Conservation (phyloP, 2,888 invertebrate species). For the Cordilura impudica region DNA sequence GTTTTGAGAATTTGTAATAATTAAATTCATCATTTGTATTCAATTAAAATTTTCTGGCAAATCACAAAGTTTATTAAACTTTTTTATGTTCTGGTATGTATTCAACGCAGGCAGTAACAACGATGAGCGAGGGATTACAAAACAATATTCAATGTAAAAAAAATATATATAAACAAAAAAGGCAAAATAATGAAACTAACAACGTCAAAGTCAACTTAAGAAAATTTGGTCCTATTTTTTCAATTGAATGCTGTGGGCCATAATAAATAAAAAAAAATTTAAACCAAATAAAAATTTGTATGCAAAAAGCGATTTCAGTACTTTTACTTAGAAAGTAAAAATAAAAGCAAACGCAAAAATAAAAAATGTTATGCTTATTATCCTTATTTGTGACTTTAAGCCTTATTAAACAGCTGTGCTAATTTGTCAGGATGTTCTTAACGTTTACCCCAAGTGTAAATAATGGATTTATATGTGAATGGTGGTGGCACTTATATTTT, state of each 20-base stretch:
- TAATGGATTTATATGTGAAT: background rate
- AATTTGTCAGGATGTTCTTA: slow-evolving; percentile 23
- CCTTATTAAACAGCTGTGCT: slow-evolving; percentile 35
- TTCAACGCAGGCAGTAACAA: background rate
- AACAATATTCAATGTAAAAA: background rate
- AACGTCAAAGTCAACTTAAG: slow-evolving; percentile 1
- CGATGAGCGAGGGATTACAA: background rate
- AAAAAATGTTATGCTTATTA: slow-evolving; percentile 22
- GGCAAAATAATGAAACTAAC: slow-evolving; percentile 1
- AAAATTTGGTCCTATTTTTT: background rate
- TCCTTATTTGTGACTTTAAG: slow-evolving; percentile 28
- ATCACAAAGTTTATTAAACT: background rate
- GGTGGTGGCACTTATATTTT: background rate
- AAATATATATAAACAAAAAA: background rate
- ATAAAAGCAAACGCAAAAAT: background rate
- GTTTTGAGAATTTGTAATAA: background rate
- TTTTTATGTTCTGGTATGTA: background rate
- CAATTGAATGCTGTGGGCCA: background rate
- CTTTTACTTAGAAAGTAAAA: background rate
- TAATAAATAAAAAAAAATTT: background rate
- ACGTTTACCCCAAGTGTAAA: background rate
- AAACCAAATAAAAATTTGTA: slow-evolving; percentile 1
- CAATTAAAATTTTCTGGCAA: background rate
- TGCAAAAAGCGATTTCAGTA: background rate
- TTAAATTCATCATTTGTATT: background rate